These are phyloP conservation scores for Melanotaenia pygmaea DNA, from an alignment of 2,797 vertebrate species.

Conservation along the genomic window DNA sequence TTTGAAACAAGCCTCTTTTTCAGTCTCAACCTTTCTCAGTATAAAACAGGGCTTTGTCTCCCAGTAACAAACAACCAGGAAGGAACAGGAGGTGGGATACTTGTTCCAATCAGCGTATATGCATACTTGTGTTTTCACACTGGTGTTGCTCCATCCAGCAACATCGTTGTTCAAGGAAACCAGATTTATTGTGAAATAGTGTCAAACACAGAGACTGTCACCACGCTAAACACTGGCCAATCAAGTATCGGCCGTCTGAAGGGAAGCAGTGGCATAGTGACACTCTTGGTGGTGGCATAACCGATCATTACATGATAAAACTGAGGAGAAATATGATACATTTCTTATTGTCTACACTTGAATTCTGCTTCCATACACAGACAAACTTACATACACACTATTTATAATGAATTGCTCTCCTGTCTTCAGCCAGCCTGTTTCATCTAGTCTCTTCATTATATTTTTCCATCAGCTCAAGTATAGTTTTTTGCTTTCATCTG, in stretches of 20 bases:
- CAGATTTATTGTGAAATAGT: conserved; percentile 58
- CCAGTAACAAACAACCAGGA: conserved; percentile 73
- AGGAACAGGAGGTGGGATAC: conserved; percentile 70
- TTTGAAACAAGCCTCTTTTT: conserved; percentile 71
- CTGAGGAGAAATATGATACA: background rate
- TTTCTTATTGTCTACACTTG: background rate
- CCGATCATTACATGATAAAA: conserved; percentile 29
- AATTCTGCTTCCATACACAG: background rate
- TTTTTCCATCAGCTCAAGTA: conserved; percentile 3
- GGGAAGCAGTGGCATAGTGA: conserved; percentile 15
- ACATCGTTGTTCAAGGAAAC: conserved; percentile 68
- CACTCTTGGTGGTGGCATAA: conserved; percentile 14
- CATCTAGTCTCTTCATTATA: background rate
- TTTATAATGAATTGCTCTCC: conserved; percentile 5
- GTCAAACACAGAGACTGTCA: conserved; percentile 44
- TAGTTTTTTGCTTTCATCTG: background rate
- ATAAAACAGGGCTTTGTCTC: conserved; percentile 74
- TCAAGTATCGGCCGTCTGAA: conserved; percentile 55
- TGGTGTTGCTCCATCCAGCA: conserved; percentile 60
- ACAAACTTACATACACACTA: conserved; percentile 3
- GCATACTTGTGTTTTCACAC: conserved; percentile 20
- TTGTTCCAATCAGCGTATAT: conserved; percentile 51
- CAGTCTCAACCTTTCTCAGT: conserved; percentile 63
- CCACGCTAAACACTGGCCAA: conserved; percentile 42
- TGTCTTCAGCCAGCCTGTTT: background rate